A percentile compares a stretch with the other conserved stretches of the same genome.
phyloP scores from a whole-genome alignment of 2,888 invertebrate species.

The Brassicogethes aeneus region DNA sequence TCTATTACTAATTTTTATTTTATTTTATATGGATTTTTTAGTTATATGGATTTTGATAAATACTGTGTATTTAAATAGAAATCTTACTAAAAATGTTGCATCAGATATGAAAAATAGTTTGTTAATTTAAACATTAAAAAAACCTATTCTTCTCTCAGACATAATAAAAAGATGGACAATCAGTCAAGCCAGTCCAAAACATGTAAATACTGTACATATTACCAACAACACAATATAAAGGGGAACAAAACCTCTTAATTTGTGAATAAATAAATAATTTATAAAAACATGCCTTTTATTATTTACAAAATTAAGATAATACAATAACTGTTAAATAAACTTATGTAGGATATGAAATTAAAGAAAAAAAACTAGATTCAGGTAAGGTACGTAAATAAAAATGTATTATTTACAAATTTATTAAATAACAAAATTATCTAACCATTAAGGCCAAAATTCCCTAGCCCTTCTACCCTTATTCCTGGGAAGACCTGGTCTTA shows the following conservation, averaged over 20 bases:
- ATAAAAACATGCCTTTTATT: constrained; percentile 3
- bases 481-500: constrained; percentile 52
- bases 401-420: too few species aligned
- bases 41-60: constrained; percentile 1
- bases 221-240: constrained; percentile 14
- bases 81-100: too few species aligned
- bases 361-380: too few species aligned
- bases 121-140: background rate
- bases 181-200: constrained; percentile 12
- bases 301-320: too few species aligned
- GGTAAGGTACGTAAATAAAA: too few species aligned
- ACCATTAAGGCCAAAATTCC: constrained; percentile 61
- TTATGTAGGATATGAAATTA: too few species aligned
- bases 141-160: constrained; percentile 7
- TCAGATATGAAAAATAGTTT: too few species aligned
- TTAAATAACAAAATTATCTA: too few species aligned
- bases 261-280: constrained; percentile 17
- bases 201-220: constrained; percentile 17
- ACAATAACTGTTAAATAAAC: too few species aligned
- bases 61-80: background rate
- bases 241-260: constrained; percentile 13
- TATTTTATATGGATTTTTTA: background rate
- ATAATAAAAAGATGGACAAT: constrained; percentile 20
- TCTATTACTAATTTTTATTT: constrained; percentile 1
- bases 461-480: constrained; percentile 54